Base-by-base conservation (phyloP, 2,797 vertebrate species). In the Benthosema pterotum region DNA sequence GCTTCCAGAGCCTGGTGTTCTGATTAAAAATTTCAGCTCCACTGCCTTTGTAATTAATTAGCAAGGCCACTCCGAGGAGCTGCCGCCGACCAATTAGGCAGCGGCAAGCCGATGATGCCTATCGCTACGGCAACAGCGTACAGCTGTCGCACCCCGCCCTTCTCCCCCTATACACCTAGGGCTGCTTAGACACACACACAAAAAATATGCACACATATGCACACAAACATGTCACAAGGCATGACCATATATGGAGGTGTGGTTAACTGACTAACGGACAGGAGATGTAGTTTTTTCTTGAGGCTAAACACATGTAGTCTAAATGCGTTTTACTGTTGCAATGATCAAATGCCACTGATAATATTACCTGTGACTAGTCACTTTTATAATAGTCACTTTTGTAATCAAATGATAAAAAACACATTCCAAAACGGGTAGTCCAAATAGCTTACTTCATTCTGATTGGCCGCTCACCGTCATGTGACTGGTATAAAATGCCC, bases 1-100 rank as follows among this genome's bases (percentile, higher is more conserved):
- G 74, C 79, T 78, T 63, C 68, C 60, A 78, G 81, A 90, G 83
- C 77, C 85, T 79, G 86, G 86, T 86, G 81, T 89, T 88, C 86
- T 92, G 91, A 93, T 93, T 92, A 93, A 93, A 92, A 91, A 90
- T 90, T 91, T 93, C 90, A 91, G 91, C 90, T 91, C 83, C 84
- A 84, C 88, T 89, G 89, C 83, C 79, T 92, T 89, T 91, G 82
- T 92, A 93, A 93, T 93, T 93, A 93, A 93, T 93, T 93, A 91
- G 89, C 71, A 77, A 84, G 90, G 87, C 87, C 87, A 90, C 88
- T 92, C 88, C 82, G 84, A 89, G 87, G 86, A 86, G 82, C 83
- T 38, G 76, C 85, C 66, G 81, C 72, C 83, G 87, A 87, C 89
- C 89, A 92, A 91, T 93, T 92, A 91, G 91, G 87, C 84, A 87